These are phyloP conservation scores for Miltochrista miniata DNA, from an alignment of 2,888 invertebrate genomes.

Conservation along the genomic window DNA sequence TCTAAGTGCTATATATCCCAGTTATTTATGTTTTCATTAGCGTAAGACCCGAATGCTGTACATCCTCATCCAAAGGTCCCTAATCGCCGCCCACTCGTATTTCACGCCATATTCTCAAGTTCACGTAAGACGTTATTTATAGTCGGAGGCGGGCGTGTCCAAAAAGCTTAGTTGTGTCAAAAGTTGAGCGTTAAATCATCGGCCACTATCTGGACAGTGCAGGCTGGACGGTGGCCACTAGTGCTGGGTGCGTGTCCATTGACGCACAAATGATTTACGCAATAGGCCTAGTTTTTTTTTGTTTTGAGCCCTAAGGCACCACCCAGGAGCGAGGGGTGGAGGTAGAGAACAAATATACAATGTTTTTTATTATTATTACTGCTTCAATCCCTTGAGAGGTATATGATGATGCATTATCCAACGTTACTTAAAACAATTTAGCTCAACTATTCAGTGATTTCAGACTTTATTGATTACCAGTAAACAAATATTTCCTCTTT, in stretches of 20 bases:
- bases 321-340: too few relatives aligned
- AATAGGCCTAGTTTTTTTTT: too few relatives aligned
- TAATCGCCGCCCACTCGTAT: constrained; percentile 43
- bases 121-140: constrained; percentile 82
- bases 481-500: too few relatives aligned
- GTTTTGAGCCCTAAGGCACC: too few relatives aligned
- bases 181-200: constrained; percentile 88
- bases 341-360: too few relatives aligned
- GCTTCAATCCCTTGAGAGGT: too few relatives aligned
- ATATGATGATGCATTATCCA: too few relatives aligned
- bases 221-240: constrained; percentile 84
- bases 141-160: constrained; percentile 78
- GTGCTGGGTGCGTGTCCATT: constrained; percentile 52
- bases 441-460: too few relatives aligned
- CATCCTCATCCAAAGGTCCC: constrained; percentile 6
- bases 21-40: not conserved
- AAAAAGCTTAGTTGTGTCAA: constrained; percentile 85
- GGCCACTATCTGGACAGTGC: constrained; percentile 86
- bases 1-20: not conserved
- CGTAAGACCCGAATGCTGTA: not conserved
- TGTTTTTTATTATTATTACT: too few relatives aligned
- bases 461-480: too few relatives aligned
- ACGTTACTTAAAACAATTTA: too few relatives aligned
- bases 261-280: constrained; percentile 13
- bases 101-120: constrained; percentile 58